Conservation (phyloP, 2,888 invertebrate genomes). For the Gortyna flavago region DNA sequence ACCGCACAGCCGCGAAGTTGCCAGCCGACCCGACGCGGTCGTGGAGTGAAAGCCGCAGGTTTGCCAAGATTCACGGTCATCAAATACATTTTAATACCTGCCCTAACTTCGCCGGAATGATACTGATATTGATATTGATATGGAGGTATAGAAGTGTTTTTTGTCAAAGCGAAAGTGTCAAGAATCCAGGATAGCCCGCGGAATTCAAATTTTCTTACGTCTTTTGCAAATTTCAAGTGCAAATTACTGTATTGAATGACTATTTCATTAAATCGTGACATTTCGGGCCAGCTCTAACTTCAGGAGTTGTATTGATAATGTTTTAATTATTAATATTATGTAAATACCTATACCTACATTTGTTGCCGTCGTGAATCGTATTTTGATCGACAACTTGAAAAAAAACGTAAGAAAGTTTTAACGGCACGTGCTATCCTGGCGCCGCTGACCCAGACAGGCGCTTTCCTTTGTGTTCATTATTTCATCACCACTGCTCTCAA, state of each 20-base stretch:
- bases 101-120: slow-evolving; percentile 56
- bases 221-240: no score
- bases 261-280: not conserved
- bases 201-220: not conserved
- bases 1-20: slow-evolving; percentile 21
- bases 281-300: not conserved
- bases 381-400: not conserved
- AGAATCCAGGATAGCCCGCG: not conserved
- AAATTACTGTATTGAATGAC: not conserved
- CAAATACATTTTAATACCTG: slow-evolving; percentile 66
- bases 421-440: no score
- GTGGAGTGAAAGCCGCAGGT: slow-evolving; percentile 42
- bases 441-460: no score
- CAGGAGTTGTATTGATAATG: not conserved
- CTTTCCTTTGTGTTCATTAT: no score
- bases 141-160: not conserved
- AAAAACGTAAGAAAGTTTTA: no score
- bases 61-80: slow-evolving; percentile 41
- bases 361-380: not conserved
- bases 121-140: slow-evolving; percentile 50
- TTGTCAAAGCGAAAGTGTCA: not conserved
- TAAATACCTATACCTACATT: not conserved
- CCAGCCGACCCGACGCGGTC: slow-evolving; percentile 40
- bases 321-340: not conserved
- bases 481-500: no score